Conservation (phyloP, 2,113 vertebrate genomes). For the Eolophus roseicapilla region DNA sequence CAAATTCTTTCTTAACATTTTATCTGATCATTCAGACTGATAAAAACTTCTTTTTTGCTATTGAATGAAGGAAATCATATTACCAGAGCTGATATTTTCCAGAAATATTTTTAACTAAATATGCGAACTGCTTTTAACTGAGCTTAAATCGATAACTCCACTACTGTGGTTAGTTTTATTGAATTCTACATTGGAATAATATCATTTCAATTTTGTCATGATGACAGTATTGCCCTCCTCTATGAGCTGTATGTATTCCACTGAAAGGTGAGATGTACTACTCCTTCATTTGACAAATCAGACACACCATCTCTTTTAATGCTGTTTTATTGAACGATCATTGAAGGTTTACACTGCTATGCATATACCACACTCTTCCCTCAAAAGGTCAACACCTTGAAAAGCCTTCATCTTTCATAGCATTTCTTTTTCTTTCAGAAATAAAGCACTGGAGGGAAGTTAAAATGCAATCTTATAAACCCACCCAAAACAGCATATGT, state of each 20-base stretch:
- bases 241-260: constrained; percentile 35
- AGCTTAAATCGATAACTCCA: constrained; percentile 61
- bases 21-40: constrained; percentile 6
- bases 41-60: constrained; percentile 31
- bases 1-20: background rate
- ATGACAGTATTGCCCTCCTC: constrained; percentile 42
- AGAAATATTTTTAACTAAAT: constrained; percentile 59
- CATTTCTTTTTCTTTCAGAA: background rate
- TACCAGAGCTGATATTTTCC: constrained; percentile 46
- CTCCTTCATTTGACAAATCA: constrained; percentile 35
- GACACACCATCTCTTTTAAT: constrained; percentile 19
- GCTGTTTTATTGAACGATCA: background rate
- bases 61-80: background rate
- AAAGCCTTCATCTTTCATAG: background rate
- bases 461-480: background rate
- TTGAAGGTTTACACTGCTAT: background rate
- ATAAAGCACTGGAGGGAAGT: background rate
- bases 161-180: constrained; percentile 66
- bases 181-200: constrained; percentile 58
- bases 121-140: constrained; percentile 61
- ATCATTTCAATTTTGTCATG: constrained; percentile 65
- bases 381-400: constrained; percentile 10
- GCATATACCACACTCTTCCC: background rate
- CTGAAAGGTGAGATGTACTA: background rate
- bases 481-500: accelerated